Evolutionary conservation across 2,888 invertebrate genomes (phyloP), one percentile per base, ranked within the genome.

Genomic region (Xanthorhoe designata): DNA sequence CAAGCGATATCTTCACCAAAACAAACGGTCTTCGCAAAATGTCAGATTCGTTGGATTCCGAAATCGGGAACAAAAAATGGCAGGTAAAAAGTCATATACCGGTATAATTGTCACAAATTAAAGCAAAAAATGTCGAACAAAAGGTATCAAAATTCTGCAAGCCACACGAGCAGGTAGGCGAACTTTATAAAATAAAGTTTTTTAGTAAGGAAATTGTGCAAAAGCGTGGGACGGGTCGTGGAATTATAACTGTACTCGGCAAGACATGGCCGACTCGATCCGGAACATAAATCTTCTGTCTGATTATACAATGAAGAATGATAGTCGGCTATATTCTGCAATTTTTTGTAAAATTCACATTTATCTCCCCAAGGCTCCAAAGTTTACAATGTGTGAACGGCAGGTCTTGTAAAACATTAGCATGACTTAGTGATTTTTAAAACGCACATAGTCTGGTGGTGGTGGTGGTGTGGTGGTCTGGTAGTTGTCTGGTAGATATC

Each of bases 51-150:
- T 70, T 73, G 80, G 85, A 85, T 84, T 87, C 81, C 75, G 75
- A 78, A 81, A 78, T 78, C 69, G 59, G 75, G 72, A 51, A 77
- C 84, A 90, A 92, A 89, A 90, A 89, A 51, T 73, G 78, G n/a
- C 93, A 93, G 93, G 92, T 92, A 93, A 93, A 92, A 93, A 92
- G 92, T 92, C 90, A 92, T 92, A 91, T 91, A 92, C 92, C 91
- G 92, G 85, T 92, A 92, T 93, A 93, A 92, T 92, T 93, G 92
- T 92, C 93, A 93, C 93, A 93, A 93, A 93, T 93, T 92, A 91
- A 92, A 84, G 92, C 92, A 93, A 93, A 93, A 93, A 92, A 85
- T 68, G 19, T 74, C 79, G 80, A 84, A 92, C 91, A 92, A 92
- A 90, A 88, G 92, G 86, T 92, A 92, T 92, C 92, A 91, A 91